Evolutionary conservation across 2,888 invertebrate species (phyloP).

Genomic region (Minunthozetes semirufus): DNA sequence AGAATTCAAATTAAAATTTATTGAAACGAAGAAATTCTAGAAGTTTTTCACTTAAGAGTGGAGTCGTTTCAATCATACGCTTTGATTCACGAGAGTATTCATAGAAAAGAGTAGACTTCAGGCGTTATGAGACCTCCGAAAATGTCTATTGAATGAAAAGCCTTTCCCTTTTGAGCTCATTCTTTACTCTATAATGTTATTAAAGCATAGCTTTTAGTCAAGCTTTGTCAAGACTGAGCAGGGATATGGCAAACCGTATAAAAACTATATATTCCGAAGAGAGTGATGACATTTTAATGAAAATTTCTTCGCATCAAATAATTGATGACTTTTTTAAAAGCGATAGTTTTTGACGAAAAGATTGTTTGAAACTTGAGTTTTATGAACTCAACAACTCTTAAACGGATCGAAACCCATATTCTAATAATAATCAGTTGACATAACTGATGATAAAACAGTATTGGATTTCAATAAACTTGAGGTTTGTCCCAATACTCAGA

Average conservation of each 20-base stretch:
- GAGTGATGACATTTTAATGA: background rate
- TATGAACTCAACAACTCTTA: too few relatives aligned
- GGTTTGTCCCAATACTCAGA: too few relatives aligned
- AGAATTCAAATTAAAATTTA: constrained; percentile 3
- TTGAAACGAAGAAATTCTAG: background rate
- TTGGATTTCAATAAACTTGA: too few relatives aligned
- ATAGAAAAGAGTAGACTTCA: background rate
- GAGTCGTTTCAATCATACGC: background rate
- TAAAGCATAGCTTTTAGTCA: background rate
- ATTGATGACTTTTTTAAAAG: background rate
- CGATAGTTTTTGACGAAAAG: background rate
- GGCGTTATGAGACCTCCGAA: background rate
- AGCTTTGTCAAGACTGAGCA: too few relatives aligned
- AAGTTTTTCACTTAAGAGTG: background rate
- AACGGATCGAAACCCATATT: too few relatives aligned
- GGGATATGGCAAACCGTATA: too few relatives aligned
- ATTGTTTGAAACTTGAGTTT: too few relatives aligned
- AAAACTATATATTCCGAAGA: background rate
- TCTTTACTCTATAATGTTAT: background rate
- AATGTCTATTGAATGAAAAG: too few relatives aligned
- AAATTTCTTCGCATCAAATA: background rate
- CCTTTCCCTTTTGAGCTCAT: too few relatives aligned
- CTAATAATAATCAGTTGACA: too few relatives aligned
- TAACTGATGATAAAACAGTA: too few relatives aligned
- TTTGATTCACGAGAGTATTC: background rate